Base-by-base conservation (phyloP, 2,113 vertebrate species). In the Tenrec ecaudatus region DNA sequence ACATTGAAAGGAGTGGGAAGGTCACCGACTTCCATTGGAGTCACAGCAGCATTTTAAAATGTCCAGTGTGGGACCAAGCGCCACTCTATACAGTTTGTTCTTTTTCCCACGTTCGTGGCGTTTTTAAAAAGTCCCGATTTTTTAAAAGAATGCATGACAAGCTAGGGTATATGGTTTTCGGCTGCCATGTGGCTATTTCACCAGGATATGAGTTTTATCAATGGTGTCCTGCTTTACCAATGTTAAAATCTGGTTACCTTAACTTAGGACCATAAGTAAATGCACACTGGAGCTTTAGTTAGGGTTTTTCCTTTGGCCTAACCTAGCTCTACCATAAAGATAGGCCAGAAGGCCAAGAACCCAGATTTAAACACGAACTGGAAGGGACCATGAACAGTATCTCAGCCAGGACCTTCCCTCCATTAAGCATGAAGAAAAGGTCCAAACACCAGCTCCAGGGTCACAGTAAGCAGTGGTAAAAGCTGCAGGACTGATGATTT, bases 241-340 rank as follows among this genome's bases (percentile, higher is more conserved):
- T n/a, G n/a, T n/a, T n/a, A n/a, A n/a, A n/a, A n/a, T n/a, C n/a
- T n/a, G n/a, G n/a, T n/a, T n/a, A n/a, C n/a, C n/a, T n/a, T n/a
- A n/a, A n/a, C n/a, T n/a, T n/a, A n/a, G 75, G 92, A 78, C 33
- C 22, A 94, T 94, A 69, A 79, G 64, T 43, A 58, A 90, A 27
- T 64, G 81, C 38, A 38, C 29, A 20, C n/a, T 47, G 89, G 77
- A 89, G 27, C n/a, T 66, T 68, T 71, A 76, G 11, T 84, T 66
- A 82, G 36, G 57, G 57, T 76, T 86, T 82, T 90, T 47, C 68
- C 68, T 92, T 80, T 58, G 82, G 47, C 25, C 27, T 58, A 82
- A 66, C 57, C 23, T 82, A 60, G 31, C 36, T 92, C 5, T 7
- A 53, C 47, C 7, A 36, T 66, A 83, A 71, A 89, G n/a, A 78